Base-by-base conservation (phyloP, 1,140 invertebrate species). In the Drosophila busckii region DNA sequence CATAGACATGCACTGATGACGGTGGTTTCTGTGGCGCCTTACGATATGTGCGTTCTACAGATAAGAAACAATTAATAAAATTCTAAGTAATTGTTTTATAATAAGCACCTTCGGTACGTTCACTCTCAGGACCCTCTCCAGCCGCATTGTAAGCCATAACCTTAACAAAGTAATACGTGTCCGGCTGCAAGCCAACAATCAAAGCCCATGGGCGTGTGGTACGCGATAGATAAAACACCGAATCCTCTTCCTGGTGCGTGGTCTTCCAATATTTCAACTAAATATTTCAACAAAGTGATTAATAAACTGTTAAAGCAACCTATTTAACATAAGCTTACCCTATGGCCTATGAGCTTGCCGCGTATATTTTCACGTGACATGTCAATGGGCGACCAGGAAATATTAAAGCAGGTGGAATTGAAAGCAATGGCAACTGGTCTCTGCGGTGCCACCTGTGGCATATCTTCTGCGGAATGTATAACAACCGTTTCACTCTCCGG, bases 71-170 rank as follows among this genome's bases (percentile, higher is more conserved):
- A 35, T 9, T 1, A 4, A 9, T 22, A 23, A 20, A 7, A 5
- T 15, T 48, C 19, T 10, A 1, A 4, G 17, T 1, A n/a, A 40
- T 15, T 2, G 2, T 2, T 28, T 6, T 0, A 13, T 10, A 7
- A 8, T 3, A 17, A 58, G 64, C 82, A 91, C 94, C 93, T 54
- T 94, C 86, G 80, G 92, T 96, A 17, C 93, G 89, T 89, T 98
- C 96, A 89, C 96, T 98, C 78, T 97, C 96, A 0, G 96, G 95
- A 6, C 97, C 97, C 88, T n/a, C 95, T 29, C 97, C 97, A 10
- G 97, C 97, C 4, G 93, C 92, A 89, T 98, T 99, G 76, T 97
- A 98, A 1, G 94, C 96, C 95, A 98, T 98, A 2, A 97, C 96
- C 91, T 95, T 96, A 0, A 98, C 95, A 82, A 91, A 94, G 88